A percentile compares a stretch with the other conserved stretches of the same genome.
These are phyloP conservation scores for Drosophila bunnanda DNA, from an alignment of 2,888 invertebrate genomes.

Conservation along the genomic window DNA sequence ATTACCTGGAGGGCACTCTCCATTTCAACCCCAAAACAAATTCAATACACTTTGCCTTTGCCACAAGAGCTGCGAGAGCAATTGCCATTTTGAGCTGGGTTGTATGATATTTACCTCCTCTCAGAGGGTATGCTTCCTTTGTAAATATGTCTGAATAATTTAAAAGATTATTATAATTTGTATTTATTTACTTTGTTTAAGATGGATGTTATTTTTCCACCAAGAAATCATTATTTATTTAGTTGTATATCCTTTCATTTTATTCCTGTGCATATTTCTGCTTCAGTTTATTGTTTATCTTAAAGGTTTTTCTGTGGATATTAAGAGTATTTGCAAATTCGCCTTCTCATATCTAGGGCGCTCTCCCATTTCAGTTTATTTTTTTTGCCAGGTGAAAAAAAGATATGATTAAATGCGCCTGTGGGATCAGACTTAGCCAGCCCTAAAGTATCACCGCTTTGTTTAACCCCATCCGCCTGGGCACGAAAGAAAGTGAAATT, in stretches of 20 bases:
- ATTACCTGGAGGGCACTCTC: constrained; percentile 58
- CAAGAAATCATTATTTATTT: too few relatives aligned
- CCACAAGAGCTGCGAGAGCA: constrained; percentile 52
- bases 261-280: not conserved
- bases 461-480: constrained; percentile 62
- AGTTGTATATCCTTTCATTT: not conserved
- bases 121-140: not conserved
- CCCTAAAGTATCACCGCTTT: constrained; percentile 58
- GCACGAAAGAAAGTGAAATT: constrained; percentile 81
- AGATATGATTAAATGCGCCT: constrained; percentile 60
- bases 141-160: not conserved
- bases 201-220: too few relatives aligned
- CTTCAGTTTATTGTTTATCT: too few relatives aligned
- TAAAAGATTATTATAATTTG: too few relatives aligned
- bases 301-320: not conserved
- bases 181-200: too few relatives aligned
- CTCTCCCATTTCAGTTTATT: constrained; percentile 5
- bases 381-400: constrained; percentile 26
- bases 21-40: constrained; percentile 55
- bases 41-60: constrained; percentile 69
- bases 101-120: not conserved
- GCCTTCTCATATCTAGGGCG: too few relatives aligned
- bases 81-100: constrained; percentile 45
- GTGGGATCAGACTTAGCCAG: constrained; percentile 64
- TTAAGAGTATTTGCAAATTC: not conserved